A percentile compares a stretch with the other conserved stretches of the same genome.
These are phyloP conservation scores for Anaspis maculata DNA, from an alignment of 2,888 invertebrate genomes.

Conservation along the genomic window DNA sequence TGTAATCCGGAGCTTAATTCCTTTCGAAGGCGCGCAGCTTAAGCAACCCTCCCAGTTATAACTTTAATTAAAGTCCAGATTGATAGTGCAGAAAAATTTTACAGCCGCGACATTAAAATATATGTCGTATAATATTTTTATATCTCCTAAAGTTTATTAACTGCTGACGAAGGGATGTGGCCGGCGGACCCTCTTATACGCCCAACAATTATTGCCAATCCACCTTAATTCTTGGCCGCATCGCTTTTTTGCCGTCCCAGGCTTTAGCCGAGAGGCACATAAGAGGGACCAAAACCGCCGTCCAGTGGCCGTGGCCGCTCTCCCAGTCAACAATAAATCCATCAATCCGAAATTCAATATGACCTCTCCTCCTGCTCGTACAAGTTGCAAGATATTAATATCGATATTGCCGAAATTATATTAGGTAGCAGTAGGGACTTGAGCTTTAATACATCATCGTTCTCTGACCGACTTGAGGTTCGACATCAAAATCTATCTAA, in stretches of 20 bases:
- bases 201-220: too few relatives aligned
- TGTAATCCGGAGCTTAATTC: conserved; percentile 31
- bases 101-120: conserved; percentile 10
- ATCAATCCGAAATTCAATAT: conserved; percentile 11
- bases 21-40: conserved; percentile 29
- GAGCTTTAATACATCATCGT: conserved; percentile 22
- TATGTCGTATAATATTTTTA: conserved; percentile 4
- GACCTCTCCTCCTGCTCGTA: conserved; percentile 5
- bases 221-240: too few relatives aligned
- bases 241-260: too few relatives aligned
- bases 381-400: conserved; percentile 14
- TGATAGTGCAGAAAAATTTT: conserved; percentile 16
- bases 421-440: conserved; percentile 8
- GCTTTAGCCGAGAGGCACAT: too few relatives aligned
- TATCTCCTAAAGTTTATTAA: conserved; percentile 4
- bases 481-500: conserved; percentile 36
- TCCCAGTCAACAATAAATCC: conserved; percentile 13
- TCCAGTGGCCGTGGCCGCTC: too few relatives aligned
- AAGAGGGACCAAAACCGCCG: too few relatives aligned
- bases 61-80: conserved; percentile 32
- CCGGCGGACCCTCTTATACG: too few relatives aligned
- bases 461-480: conserved; percentile 27
- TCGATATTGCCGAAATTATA: conserved; percentile 13
- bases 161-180: neutral
- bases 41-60: conserved; percentile 26